A percentile compares a stretch with the other conserved stretches of the same genome.
phyloP scores from a whole-genome alignment of 2,113 vertebrate genomes.

The Myodes glareolus region DNA sequence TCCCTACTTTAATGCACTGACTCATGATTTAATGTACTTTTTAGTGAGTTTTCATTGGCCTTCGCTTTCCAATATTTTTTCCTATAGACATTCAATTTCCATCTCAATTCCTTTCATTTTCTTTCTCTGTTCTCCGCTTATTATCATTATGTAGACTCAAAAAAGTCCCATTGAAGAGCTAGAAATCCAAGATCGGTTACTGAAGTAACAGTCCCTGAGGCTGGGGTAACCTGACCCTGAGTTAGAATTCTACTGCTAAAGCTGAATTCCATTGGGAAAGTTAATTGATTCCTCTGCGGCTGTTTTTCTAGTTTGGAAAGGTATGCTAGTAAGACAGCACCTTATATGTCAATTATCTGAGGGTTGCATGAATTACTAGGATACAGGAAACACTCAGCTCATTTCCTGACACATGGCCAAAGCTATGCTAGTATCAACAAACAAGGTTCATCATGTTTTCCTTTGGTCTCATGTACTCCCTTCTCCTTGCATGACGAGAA shows the following conservation, averaged over 20 bases:
- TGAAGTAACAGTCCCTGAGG: background rate
- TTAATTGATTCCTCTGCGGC: background rate
- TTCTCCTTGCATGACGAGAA: background rate
- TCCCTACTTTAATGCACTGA: conserved; percentile 5
- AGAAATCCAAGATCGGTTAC: background rate
- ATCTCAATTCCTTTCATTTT: background rate
- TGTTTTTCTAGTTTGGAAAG: background rate
- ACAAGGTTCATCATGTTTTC: accelerated
- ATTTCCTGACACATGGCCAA: background rate
- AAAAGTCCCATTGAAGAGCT: background rate
- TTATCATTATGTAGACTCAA: background rate
- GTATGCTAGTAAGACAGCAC: background rate
- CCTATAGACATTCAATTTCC: background rate
- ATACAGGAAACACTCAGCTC: accelerated
- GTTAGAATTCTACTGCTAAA: background rate
- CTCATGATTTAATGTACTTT: background rate
- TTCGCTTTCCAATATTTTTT: background rate
- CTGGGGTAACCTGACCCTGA: no score
- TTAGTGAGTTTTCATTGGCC: background rate
- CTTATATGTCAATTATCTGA: background rate
- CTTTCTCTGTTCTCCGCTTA: background rate
- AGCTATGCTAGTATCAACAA: background rate
- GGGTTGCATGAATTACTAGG: background rate
- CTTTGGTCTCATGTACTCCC: background rate
- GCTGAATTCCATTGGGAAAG: background rate